Evolutionary conservation across 2,888 invertebrate genomes (phyloP).

Genomic region (Pristionchus japonicus): DNA sequence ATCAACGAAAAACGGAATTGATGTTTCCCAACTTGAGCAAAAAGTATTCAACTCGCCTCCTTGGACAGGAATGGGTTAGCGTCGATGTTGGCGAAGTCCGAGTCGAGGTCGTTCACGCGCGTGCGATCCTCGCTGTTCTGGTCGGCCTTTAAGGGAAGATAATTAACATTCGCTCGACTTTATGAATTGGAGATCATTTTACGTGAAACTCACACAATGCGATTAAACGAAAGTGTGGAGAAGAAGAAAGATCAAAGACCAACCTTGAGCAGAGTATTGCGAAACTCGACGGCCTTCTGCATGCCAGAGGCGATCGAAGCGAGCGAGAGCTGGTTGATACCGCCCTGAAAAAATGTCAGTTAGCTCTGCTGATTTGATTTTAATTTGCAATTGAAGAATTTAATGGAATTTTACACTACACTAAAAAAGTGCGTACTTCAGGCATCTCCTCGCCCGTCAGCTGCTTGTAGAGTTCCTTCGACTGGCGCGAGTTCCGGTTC

Average conservation of each 20-base stretch:
- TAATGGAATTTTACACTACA: no score
- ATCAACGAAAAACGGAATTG: no score
- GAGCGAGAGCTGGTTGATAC: constrained; percentile 46
- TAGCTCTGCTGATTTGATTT: no score
- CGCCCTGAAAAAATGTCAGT: constrained; percentile 11
- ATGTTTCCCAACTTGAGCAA: no score
- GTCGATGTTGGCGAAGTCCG: constrained; percentile 72
- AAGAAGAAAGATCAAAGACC: not conserved
- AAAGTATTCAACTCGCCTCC: constrained; percentile 78
- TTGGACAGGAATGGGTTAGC: constrained; percentile 86
- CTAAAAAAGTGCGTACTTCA: not conserved
- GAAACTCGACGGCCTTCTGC: constrained; percentile 58
- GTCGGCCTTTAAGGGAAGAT: not conserved
- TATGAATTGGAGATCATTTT: not conserved
- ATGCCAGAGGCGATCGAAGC: constrained; percentile 49
- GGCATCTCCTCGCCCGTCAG: constrained; percentile 77
- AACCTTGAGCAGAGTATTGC: constrained; percentile 57
- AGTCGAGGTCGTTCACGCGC: constrained; percentile 68
- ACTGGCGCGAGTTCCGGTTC: constrained; percentile 59
- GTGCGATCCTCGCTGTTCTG: constrained; percentile 59
- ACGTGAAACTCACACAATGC: no score
- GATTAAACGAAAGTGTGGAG: not conserved
- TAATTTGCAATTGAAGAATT: no score
- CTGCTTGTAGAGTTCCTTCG: constrained; percentile 63
- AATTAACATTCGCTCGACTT: not conserved